Conservation (phyloP, 2,113 vertebrate genomes). For the Gymnobelideus leadbeateri region DNA sequence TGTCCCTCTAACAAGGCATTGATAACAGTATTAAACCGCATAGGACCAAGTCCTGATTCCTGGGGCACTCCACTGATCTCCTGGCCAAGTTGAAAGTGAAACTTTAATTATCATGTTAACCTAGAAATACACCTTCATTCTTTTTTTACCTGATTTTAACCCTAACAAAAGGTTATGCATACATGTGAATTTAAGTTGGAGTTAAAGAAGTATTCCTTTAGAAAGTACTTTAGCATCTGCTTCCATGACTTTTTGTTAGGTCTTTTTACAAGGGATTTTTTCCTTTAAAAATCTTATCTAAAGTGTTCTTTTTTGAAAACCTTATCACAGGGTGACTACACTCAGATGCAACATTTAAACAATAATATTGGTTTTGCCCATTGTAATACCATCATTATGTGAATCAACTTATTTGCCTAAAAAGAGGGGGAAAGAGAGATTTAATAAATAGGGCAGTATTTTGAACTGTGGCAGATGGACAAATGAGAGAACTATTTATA, state of each 20-base stretch:
- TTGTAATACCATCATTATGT: neutral
- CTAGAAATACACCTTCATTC: neutral
- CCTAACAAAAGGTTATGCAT: neutral
- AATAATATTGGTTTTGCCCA: conserved; percentile 29
- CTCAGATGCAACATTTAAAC: neutral
- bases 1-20: neutral
- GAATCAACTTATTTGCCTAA: conserved; percentile 26
- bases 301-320: neutral
- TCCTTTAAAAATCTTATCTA: neutral
- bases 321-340: neutral
- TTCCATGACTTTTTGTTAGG: neutral
- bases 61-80: neutral
- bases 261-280: neutral
- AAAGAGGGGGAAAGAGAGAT: conserved; percentile 3
- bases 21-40: neutral
- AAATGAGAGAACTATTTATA: conserved; percentile 40
- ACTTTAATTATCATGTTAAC: neutral
- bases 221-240: neutral
- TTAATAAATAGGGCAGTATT: conserved; percentile 35
- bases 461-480: conserved; percentile 32
- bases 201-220: neutral
- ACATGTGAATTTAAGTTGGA: neutral
- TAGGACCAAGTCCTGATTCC: neutral
- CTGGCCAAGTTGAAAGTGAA: neutral
- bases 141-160: neutral